Base-by-base conservation (phyloP, 2,888 invertebrate genomes). In the Entomobrya multifasciata region DNA sequence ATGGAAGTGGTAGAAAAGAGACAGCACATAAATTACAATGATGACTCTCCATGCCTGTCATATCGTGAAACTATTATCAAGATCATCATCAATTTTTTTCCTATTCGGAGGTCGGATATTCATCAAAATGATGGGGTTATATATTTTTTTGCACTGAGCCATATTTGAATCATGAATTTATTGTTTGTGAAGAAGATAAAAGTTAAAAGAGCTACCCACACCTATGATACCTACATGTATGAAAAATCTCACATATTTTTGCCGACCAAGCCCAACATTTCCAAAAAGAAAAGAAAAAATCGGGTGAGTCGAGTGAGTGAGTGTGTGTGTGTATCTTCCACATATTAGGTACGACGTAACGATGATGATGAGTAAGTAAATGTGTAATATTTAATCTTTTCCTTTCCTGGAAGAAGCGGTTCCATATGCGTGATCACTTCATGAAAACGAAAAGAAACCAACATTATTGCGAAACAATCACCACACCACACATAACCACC, bases 361-460 rank as follows among this genome's bases (percentile, higher is more conserved):
- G 62, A 27, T 78, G 49, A 62, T 49, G n/a, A 57, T 25, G 70
- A 70, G 44, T 47, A 83, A 76, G 74, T 77, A 74, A 67, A 77
- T 83, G 83, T 65, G 76, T 83, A 83, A 76, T 83, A 83, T 76
- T 49, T 76, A 74, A 82, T 76, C 62, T 30, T 41, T 76, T 83
- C 83, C 83, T 83, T 83, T 83, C 83, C 83, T 83, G 83, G 62
- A 81, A 81, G 57, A 25, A 25, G 36, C 70, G 8, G 44, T 47
- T 25, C 47, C 25, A 1, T 49, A 3, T n/a, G 10, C 8, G 44
- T 49, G 41, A 41, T 20, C 20, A 67, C n/a, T n/a, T n/a, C n/a
- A n/a, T n/a, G n/a, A n/a, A n/a, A n/a, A n/a, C n/a, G n/a, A n/a
- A n/a, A n/a, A n/a, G n/a, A 60, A 27, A 60, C 20, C n/a, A 62